phyloP scores from a whole-genome alignment of 2,797 vertebrate species.

The Periparus ater region DNA sequence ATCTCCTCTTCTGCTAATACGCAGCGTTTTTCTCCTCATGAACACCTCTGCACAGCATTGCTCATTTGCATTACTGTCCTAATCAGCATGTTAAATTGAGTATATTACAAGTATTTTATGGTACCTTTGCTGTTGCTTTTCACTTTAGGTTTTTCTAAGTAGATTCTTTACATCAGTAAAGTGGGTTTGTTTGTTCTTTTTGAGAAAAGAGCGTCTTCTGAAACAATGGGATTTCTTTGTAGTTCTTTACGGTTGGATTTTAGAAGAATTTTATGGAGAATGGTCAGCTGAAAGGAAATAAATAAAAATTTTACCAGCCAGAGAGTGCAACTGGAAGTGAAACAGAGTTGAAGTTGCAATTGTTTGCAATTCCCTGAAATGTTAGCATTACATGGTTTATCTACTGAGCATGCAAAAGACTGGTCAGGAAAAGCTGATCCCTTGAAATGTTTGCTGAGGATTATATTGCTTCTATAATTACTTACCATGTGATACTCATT shows the following conservation, averaged over 20 bases:
- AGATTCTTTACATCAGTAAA: not conserved
- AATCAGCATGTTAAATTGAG: not conserved
- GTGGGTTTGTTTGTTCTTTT: not conserved
- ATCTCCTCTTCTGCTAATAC: not conserved
- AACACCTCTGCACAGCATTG: not conserved
- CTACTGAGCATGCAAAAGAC: not conserved
- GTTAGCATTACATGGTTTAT: not conserved
- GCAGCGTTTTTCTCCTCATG: not conserved
- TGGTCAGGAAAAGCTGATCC: not conserved
- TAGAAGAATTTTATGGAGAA: not conserved
- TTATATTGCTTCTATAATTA: not conserved
- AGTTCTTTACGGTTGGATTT: not conserved
- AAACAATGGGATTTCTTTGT: not conserved
- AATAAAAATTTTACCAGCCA: not conserved
- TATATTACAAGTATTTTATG: not conserved
- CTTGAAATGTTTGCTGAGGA: not conserved
- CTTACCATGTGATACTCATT: not conserved
- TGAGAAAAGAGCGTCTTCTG: not conserved
- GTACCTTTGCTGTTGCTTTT: not conserved
- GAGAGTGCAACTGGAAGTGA: not conserved
- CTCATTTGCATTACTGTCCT: not conserved
- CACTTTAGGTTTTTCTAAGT: not conserved
- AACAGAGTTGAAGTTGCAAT: not conserved
- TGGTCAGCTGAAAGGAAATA: not conserved
- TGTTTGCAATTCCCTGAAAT: not conserved